A percentile compares a stretch with the other conserved stretches of the same genome.
Evolutionary conservation across 2,888 invertebrate species (phyloP).

Genomic region (Merodon equestris): DNA sequence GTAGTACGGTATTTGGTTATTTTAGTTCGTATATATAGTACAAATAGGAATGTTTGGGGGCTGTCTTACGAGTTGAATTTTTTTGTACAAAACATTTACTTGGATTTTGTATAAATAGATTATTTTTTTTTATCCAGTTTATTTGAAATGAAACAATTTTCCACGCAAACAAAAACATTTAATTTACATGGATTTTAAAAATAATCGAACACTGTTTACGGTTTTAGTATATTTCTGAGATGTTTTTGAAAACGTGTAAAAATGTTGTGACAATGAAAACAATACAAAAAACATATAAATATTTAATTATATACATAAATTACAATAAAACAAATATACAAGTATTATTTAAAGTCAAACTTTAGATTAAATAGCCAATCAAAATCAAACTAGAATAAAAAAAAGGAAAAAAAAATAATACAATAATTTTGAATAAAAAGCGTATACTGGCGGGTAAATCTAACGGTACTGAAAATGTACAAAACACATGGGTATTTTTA

Average conservation of each 20-base stretch:
- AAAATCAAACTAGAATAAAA: background rate
- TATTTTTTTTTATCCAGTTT: conserved; percentile 1
- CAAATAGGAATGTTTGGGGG: conserved; percentile 34
- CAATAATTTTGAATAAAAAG: background rate
- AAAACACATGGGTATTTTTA: too few species aligned
- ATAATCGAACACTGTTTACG: conserved; percentile 27
- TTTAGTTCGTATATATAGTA: conserved; percentile 41
- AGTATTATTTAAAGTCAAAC: too few species aligned
- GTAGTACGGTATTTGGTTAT: conserved; percentile 29
- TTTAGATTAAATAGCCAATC: too few species aligned
- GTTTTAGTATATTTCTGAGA: conserved; percentile 42
- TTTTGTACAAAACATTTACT: conserved; percentile 35
- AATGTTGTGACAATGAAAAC: conserved; percentile 57
- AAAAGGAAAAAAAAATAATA: background rate
- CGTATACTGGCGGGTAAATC: too few species aligned
- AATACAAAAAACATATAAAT: conserved; percentile 29
- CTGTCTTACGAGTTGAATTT: conserved; percentile 4
- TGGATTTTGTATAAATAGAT: background rate
- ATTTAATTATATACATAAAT: background rate
- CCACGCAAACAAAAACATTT: conserved; percentile 64
- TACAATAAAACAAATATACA: background rate
- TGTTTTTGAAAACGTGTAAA: conserved; percentile 40
- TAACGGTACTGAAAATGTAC: too few species aligned
- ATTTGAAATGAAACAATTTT: conserved; percentile 50
- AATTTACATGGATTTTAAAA: conserved; percentile 3